Conservation (phyloP, 2,113 vertebrate species). For the Catagonus wagneri region DNA sequence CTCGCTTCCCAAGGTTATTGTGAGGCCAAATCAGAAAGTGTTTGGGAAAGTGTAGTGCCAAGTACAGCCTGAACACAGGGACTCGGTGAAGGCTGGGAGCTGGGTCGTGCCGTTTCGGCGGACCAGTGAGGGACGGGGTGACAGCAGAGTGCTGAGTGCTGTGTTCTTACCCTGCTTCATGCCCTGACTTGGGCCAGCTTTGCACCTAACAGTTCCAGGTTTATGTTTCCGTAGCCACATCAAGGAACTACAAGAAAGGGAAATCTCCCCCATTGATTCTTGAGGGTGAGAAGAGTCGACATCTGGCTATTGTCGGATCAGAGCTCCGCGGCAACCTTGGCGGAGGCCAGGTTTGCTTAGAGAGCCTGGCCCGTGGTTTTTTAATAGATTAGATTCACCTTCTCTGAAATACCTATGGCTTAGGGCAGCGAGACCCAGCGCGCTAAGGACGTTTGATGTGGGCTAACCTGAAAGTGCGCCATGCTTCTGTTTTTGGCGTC, state of each 20-base stretch:
- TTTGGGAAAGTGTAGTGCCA: neutral
- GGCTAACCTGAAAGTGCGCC: neutral
- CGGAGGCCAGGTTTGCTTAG: neutral
- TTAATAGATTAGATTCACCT: neutral
- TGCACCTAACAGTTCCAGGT: neutral
- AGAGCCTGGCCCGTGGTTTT: neutral
- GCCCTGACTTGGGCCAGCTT: neutral
- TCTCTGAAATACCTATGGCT: neutral
- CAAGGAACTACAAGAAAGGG: neutral
- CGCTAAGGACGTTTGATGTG: neutral
- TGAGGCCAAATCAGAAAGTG: neutral
- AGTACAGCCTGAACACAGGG: neutral
- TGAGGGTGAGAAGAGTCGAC: neutral
- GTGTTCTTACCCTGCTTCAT: neutral
- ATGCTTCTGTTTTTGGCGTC: neutral
- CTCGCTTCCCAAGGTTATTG: neutral
- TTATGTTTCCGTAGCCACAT: neutral
- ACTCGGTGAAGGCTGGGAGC: neutral
- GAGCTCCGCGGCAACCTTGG: neutral
- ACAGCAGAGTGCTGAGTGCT: neutral
- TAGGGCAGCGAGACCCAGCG: neutral
- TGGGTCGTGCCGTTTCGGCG: neutral
- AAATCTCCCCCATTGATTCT: neutral
- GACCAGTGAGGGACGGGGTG: rapidly evolving
- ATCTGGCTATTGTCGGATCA: neutral